Evolutionary conservation across 2,113 vertebrate species (phyloP).

Genomic region (Dipodomys stephensi): DNA sequence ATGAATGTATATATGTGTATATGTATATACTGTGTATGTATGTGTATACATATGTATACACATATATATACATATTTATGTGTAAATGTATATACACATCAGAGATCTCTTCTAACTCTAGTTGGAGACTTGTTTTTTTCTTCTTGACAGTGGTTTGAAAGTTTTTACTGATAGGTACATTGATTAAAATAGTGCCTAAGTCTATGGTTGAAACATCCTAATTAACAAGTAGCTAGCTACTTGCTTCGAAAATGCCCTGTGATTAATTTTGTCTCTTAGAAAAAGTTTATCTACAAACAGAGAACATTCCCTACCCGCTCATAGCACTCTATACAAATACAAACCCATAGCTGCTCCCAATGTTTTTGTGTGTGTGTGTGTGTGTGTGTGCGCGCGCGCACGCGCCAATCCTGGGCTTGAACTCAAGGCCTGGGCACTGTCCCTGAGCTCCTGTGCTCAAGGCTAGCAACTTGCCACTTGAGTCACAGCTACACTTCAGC

Average conservation of each 20-base stretch:
- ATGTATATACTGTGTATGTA: too few species aligned
- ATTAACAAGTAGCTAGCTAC: constrained; percentile 7
- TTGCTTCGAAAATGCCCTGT: neutral
- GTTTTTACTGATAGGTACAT: neutral
- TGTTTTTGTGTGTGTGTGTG: too few species aligned
- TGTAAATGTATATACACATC: too few species aligned
- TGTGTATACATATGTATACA: too few species aligned
- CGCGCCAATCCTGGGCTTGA: too few species aligned
- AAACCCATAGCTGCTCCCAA: neutral
- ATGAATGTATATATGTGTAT: too few species aligned
- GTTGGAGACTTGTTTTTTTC: neutral
- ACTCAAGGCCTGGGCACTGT: too few species aligned
- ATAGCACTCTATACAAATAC: neutral
- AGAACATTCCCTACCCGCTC: neutral
- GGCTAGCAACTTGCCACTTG: too few species aligned
- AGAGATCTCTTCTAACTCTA: neutral
- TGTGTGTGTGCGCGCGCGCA: too few species aligned
- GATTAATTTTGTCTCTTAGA: constrained; percentile 23
- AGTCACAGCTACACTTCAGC: too few species aligned
- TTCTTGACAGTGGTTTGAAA: neutral
- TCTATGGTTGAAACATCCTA: constrained; percentile 4
- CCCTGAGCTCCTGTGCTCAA: too few species aligned
- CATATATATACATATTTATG: too few species aligned
- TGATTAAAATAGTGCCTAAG: constrained; percentile 37
- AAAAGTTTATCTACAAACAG: neutral